Evolutionary conservation across 2,113 vertebrate species (phyloP).

Genomic region (Hypocryptadius cinnamomeus): DNA sequence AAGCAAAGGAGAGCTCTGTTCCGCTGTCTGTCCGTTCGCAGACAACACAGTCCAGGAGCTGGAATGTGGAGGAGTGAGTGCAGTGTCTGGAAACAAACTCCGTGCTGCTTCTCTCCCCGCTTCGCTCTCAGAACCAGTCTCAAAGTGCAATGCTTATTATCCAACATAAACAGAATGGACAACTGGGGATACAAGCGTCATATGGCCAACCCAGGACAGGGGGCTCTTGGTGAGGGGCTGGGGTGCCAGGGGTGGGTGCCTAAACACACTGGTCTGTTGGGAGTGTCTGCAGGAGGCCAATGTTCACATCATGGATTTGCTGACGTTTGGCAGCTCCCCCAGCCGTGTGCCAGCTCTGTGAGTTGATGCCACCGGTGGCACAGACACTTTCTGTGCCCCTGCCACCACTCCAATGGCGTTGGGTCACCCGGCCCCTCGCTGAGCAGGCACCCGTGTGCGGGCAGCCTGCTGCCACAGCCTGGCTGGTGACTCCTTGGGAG

Average conservation of each 20-base stretch:
- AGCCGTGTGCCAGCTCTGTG: background rate
- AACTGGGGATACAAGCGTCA: background rate
- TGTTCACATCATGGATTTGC: fast-evolving
- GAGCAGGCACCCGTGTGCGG: background rate
- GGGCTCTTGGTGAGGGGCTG: fast-evolving
- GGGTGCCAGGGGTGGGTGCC: fast-evolving
- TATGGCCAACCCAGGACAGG: background rate
- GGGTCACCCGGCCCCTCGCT: background rate
- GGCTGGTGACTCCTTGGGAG: background rate
- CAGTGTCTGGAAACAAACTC: background rate
- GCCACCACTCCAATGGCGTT: background rate
- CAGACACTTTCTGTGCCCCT: background rate
- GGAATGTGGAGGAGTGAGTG: background rate
- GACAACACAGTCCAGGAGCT: background rate
- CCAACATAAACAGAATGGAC: background rate
- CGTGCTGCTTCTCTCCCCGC: fast-evolving
- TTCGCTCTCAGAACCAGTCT: background rate
- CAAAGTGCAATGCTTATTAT: background rate
- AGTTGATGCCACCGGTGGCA: background rate
- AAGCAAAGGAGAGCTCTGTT: background rate
- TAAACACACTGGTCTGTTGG: fast-evolving
- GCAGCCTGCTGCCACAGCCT: background rate
- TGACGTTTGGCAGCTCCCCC: background rate
- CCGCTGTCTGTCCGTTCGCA: background rate
- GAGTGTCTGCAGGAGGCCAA: background rate